phyloP scores from a whole-genome alignment of 2,113 vertebrate genomes.

The Haplotaxodon microlepis region DNA sequence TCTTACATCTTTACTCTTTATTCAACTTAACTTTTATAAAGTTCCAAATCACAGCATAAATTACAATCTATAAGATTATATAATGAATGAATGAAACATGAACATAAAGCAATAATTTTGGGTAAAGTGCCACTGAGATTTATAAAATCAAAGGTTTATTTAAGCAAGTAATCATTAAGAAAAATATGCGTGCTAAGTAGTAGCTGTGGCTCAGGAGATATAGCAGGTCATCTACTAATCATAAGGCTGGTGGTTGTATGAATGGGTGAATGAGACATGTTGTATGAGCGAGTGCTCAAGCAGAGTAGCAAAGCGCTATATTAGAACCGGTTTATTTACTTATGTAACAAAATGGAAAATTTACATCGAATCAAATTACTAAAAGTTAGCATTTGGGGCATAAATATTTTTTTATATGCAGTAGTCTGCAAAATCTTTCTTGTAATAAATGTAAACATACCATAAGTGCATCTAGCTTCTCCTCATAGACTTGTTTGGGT shows the following conservation, averaged over 20 bases:
- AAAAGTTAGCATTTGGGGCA: neutral
- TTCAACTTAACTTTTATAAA: neutral
- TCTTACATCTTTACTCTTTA: neutral
- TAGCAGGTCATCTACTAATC: neutral
- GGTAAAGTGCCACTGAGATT: neutral
- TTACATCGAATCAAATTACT: neutral
- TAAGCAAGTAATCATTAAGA: neutral
- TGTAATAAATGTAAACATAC: constrained; percentile 48
- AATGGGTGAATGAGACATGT: neutral
- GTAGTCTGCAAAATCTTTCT: neutral
- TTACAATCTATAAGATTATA: neutral
- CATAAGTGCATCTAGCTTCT: constrained; percentile 87
- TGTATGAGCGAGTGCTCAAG: neutral
- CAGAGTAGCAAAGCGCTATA: neutral
- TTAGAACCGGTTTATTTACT: neutral
- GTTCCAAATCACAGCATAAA: neutral
- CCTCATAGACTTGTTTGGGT: constrained; percentile 88
- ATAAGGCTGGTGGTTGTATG: neutral
- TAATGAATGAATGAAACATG: neutral
- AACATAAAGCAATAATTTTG: neutral
- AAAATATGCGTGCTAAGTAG: neutral
- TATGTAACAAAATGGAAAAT: neutral
- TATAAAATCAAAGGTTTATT: neutral
- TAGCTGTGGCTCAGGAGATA: neutral
- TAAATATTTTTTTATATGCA: neutral